A percentile compares a stretch with the other conserved stretches of the same genome.
Conservation (phyloP, 2,888 invertebrate species). For the Ommatoiulus sabulosus region DNA sequence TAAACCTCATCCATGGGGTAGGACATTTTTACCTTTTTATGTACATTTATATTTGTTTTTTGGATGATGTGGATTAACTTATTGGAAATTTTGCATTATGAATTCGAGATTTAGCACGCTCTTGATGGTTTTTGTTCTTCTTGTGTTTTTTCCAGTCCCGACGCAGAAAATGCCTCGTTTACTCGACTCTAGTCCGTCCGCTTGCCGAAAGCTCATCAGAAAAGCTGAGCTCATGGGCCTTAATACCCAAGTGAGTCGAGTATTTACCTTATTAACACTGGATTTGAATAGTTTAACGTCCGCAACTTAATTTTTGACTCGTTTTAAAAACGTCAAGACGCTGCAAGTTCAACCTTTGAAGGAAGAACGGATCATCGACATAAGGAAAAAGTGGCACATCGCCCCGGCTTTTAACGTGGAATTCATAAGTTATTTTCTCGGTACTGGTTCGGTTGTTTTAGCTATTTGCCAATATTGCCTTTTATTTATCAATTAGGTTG, state of each 20-base stretch:
- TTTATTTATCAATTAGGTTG: too few relatives aligned
- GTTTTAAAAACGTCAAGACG: conserved; percentile 68
- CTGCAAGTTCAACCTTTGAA: conserved; percentile 86
- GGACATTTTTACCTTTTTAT: conserved; percentile 61
- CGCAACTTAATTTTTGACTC: conserved; percentile 53
- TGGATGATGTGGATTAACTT: too few relatives aligned
- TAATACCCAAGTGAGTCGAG: conserved; percentile 73
- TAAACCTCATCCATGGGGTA: conserved; percentile 81
- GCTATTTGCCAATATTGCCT: too few relatives aligned
- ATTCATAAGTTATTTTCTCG: conserved; percentile 91
- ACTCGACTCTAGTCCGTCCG: conserved; percentile 89
- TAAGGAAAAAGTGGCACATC: conserved; percentile 93
- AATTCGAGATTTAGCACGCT: not conserved
- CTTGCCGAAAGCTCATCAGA: conserved; percentile 74
- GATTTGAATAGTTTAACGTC: conserved; percentile 54
- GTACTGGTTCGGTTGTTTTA: conserved; percentile 61
- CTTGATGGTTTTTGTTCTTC: conserved; percentile 45
- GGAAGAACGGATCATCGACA: conserved; percentile 83
- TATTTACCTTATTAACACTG: not conserved
- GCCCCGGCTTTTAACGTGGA: conserved; percentile 94
- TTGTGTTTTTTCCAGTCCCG: conserved; percentile 75
- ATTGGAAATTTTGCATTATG: too few relatives aligned
- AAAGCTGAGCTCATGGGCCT: conserved; percentile 94
- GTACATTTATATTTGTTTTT: too few relatives aligned
- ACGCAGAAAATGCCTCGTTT: conserved; percentile 94